Evolutionary conservation across 2,113 vertebrate genomes (phyloP).

Genomic region (Axis porcinus): DNA sequence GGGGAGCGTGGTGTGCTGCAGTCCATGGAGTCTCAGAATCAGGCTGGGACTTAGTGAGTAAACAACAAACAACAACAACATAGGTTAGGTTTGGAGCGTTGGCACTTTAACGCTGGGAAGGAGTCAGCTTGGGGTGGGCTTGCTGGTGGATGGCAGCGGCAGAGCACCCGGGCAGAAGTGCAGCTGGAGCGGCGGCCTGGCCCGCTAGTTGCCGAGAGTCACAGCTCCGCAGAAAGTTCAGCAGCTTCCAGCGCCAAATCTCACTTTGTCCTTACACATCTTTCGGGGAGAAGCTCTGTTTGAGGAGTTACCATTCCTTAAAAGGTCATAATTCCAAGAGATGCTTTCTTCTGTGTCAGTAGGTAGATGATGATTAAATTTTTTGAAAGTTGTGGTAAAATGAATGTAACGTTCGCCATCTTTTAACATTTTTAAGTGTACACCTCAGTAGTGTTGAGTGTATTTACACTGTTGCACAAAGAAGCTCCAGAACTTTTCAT

Average conservation of each 20-base stretch:
- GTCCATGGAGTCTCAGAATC: neutral
- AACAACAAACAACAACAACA: neutral
- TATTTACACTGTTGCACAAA: neutral
- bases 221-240: neutral
- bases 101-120: neutral
- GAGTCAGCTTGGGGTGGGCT: neutral
- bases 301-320: neutral
- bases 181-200: neutral
- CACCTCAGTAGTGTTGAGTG: neutral
- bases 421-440: neutral
- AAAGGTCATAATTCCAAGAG: conserved; percentile 6
- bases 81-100: neutral
- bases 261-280: neutral
- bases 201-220: neutral
- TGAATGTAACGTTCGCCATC: neutral
- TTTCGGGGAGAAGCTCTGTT: neutral
- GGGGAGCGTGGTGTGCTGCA: neutral
- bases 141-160: neutral
- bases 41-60: neutral
- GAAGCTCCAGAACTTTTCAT: neutral
- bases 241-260: neutral
- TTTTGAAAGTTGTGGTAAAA: neutral
- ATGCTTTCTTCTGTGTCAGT: neutral
- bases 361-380: neutral
- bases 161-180: neutral